Evolutionary conservation across 2,888 invertebrate genomes (phyloP).

Genomic region (Cataglyphis albicans): DNA sequence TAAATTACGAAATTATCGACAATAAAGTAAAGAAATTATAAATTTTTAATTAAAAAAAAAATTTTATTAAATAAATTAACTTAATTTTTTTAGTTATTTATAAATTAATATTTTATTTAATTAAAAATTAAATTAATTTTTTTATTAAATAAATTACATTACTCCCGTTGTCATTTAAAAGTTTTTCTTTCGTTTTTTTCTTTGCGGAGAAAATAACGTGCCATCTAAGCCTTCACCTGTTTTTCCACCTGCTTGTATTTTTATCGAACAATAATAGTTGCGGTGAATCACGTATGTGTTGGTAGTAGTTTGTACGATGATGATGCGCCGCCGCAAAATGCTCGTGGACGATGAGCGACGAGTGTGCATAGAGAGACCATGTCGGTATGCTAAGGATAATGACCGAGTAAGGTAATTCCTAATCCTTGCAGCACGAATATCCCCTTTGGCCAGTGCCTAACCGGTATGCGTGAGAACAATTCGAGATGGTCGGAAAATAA

Average conservation of each 20-base stretch:
- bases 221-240: conserved; percentile 40
- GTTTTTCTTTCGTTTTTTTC: background rate
- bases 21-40: background rate
- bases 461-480: conserved; percentile 30
- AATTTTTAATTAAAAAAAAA: background rate
- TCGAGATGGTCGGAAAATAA: conserved; percentile 34
- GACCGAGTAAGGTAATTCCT: conserved; percentile 41
- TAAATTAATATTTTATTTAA: too few relatives aligned
- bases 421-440: conserved; percentile 53
- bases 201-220: conserved; percentile 14
- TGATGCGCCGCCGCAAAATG: conserved; percentile 61
- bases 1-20: background rate
- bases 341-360: conserved; percentile 44
- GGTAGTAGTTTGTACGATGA: conserved; percentile 37
- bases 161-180: too few relatives aligned
- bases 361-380: background rate
- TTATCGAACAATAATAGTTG: conserved; percentile 55
- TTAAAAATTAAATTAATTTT: too few relatives aligned
- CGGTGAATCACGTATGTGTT: conserved; percentile 50
- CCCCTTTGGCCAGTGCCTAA: background rate
- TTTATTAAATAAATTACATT: too few relatives aligned
- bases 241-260: conserved; percentile 29
- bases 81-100: too few relatives aligned
- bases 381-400: conserved; percentile 44
- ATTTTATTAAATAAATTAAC: too few relatives aligned